These are phyloP conservation scores for Fissipunctia ypsillon DNA, from an alignment of 2,888 invertebrate genomes.

Conservation along the genomic window DNA sequence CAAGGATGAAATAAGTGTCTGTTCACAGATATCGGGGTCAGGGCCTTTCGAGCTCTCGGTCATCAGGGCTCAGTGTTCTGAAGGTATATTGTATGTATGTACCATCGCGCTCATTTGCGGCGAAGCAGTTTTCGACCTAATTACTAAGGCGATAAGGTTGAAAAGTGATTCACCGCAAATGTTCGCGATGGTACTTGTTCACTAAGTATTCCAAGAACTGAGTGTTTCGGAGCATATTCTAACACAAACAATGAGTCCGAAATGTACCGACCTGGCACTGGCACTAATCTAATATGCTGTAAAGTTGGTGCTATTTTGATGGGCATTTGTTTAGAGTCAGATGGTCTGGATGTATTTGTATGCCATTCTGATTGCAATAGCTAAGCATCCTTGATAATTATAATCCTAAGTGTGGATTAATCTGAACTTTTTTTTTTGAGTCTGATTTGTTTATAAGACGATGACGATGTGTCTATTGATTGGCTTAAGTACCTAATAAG, in stretches of 20 bases:
- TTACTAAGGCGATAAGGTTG: too few relatives aligned
- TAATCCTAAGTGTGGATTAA: constrained; percentile 3
- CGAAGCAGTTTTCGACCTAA: too few relatives aligned
- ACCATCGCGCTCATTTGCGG: too few relatives aligned
- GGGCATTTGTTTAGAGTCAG: neutral
- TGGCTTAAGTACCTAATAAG: too few relatives aligned
- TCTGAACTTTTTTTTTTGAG: neutral
- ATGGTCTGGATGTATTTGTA: neutral
- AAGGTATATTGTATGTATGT: too few relatives aligned
- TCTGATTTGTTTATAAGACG: constrained; percentile 23
- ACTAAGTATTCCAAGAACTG: neutral
- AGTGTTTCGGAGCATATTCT: neutral
- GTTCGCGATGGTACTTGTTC: too few relatives aligned
- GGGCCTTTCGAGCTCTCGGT: neutral
- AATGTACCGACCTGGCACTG: neutral
- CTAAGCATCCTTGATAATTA: neutral
- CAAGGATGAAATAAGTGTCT: neutral
- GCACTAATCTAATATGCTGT: neutral
- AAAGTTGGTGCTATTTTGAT: neutral
- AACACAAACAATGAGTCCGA: too few relatives aligned
- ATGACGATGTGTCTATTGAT: neutral
- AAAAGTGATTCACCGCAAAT: too few relatives aligned
- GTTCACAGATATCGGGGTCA: neutral
- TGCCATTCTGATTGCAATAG: neutral
- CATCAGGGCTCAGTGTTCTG: neutral